Percentiles rank a stretch among this genome's conserved stretches.
Conservation (phyloP, 2,113 vertebrate genomes). For the Paraplagusia blochii region DNA sequence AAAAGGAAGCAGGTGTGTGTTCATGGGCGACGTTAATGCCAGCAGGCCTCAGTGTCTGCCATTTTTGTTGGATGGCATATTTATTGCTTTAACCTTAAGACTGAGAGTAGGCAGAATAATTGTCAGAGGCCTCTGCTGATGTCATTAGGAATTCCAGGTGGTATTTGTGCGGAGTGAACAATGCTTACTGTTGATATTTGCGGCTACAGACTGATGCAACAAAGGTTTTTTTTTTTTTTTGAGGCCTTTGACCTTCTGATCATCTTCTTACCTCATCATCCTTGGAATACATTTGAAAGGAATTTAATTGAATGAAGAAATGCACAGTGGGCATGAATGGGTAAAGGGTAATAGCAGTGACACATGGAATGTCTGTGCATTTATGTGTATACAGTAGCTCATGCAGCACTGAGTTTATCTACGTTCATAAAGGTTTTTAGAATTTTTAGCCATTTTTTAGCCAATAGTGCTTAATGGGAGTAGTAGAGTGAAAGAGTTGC, state of each 20-base stretch:
- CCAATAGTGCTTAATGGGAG: no score
- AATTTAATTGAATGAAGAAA: background rate
- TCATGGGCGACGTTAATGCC: constrained; percentile 14
- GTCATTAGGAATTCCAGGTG: constrained; percentile 16
- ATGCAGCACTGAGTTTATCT: no score
- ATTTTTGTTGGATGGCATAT: constrained; percentile 29
- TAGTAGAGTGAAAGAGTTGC: no score
- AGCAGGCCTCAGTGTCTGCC: background rate
- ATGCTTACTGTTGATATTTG: constrained; percentile 7
- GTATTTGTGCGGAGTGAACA: constrained; percentile 2
- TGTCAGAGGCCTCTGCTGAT: constrained; percentile 7
- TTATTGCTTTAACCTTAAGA: constrained; percentile 30
- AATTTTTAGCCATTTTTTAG: no score
- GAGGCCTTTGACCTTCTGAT: background rate
- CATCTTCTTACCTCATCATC: background rate
- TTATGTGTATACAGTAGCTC: no score
- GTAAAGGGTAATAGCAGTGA: no score
- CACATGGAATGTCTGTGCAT: no score
- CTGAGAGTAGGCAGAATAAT: background rate
- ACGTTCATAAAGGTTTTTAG: no score
- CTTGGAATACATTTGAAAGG: background rate
- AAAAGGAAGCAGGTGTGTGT: constrained; percentile 17
- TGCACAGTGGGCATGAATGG: no score
- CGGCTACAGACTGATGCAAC: constrained; percentile 6
- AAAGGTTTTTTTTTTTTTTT: background rate